A percentile compares a stretch with the other conserved stretches of the same genome.
These are phyloP conservation scores for Henicopernis longicauda DNA, from an alignment of 2,113 vertebrate genomes.

Conservation along the genomic window DNA sequence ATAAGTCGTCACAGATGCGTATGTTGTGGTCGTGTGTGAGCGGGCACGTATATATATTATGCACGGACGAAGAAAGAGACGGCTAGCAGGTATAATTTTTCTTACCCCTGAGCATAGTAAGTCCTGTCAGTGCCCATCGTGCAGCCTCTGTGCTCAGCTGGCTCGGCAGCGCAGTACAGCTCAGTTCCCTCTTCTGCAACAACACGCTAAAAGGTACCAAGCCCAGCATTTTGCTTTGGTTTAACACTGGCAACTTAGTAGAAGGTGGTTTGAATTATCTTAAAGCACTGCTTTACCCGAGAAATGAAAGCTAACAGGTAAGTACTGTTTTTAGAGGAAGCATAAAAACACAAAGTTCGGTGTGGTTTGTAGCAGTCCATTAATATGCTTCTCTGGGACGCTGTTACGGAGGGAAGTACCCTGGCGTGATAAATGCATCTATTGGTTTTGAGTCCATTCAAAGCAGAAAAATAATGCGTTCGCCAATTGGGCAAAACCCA, in stretches of 20 bases:
- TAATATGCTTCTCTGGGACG: neutral
- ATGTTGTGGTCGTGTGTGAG: accelerated
- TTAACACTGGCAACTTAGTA: neutral
- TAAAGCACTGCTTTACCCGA: neutral
- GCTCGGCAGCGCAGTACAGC: accelerated
- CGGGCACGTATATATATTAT: accelerated
- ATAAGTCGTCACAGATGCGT: neutral
- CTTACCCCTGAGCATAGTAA: neutral
- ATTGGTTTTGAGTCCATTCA: neutral
- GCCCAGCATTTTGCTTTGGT: neutral
- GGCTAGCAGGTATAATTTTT: neutral
- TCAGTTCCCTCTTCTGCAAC: neutral
- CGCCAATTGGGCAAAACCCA: neutral
- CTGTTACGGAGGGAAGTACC: neutral
- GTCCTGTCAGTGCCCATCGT: accelerated
- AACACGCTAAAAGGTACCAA: neutral
- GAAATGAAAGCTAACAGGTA: neutral
- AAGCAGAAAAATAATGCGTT: neutral
- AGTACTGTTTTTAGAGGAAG: neutral
- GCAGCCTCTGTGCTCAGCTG: neutral
- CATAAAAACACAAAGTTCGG: neutral
- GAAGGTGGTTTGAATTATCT: neutral
- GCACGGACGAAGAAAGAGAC: neutral
- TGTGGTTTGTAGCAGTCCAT: neutral
- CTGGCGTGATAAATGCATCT: neutral